Conservation (phyloP, 2,113 vertebrate genomes). For the Piprites chloris region DNA sequence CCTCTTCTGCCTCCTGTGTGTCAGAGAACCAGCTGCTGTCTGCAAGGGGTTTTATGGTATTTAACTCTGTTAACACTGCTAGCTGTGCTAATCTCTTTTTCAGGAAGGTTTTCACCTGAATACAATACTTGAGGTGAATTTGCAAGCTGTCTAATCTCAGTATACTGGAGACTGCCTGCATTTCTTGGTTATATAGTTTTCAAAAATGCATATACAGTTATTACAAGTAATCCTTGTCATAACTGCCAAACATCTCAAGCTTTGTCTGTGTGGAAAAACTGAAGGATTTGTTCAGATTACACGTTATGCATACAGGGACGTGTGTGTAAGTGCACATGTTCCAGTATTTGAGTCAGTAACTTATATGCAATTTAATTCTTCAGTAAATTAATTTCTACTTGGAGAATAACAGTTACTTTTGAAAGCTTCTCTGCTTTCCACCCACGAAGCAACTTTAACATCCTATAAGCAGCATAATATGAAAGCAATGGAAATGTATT, state of each 20-base stretch:
- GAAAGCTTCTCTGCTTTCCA: background rate
- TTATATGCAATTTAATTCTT: background rate
- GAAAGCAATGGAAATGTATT: background rate
- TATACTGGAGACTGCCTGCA: background rate
- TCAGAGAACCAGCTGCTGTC: background rate
- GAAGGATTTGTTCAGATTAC: background rate
- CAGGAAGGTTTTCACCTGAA: background rate
- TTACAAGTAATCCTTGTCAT: background rate
- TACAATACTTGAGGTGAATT: background rate
- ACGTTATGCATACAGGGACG: background rate
- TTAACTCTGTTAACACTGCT: background rate
- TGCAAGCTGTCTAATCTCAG: background rate
- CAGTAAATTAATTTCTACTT: background rate
- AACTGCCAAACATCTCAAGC: background rate
- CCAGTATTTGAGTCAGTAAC: background rate
- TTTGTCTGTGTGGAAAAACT: background rate
- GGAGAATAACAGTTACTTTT: background rate
- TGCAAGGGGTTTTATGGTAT: background rate
- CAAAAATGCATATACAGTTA: background rate
- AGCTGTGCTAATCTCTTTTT: background rate
- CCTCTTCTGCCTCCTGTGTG: background rate
- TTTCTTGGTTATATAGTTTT: background rate
- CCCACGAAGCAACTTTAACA: background rate
- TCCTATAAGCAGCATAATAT: background rate
- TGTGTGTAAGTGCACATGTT: background rate